A percentile compares a stretch with the other conserved stretches of the same genome.
phyloP scores from a whole-genome alignment of 2,113 vertebrate species.

The Mirounga angustirostris region DNA sequence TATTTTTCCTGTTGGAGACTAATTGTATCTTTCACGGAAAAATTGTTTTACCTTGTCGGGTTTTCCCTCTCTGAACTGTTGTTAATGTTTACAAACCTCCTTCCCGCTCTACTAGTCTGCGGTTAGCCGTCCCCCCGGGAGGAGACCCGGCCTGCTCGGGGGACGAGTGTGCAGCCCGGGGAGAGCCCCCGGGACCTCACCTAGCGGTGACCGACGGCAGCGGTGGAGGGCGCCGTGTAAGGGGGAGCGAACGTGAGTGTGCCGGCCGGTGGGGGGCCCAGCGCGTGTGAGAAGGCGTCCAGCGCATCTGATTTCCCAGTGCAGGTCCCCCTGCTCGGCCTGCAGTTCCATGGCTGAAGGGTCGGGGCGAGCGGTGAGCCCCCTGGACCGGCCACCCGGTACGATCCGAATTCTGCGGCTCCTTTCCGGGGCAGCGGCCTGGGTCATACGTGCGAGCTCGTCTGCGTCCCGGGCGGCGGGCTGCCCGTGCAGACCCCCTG shows the following conservation, averaged over 20 bases:
- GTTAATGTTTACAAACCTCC: constrained; percentile 79
- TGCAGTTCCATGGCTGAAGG: neutral
- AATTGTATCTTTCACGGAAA: constrained; percentile 54
- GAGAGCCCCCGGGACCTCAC: neutral
- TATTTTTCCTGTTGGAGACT: constrained; percentile 57
- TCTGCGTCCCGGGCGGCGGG: neutral
- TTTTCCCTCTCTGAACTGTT: constrained; percentile 68
- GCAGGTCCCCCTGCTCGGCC: neutral
- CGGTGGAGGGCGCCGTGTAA: neutral
- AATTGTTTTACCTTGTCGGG: constrained; percentile 31
- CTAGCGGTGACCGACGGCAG: neutral
- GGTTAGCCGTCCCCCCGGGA: constrained; percentile 54
- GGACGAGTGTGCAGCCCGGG: neutral
- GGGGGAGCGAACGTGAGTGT: neutral
- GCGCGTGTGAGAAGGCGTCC: neutral
- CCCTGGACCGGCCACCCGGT: neutral
- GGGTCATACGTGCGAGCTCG: neutral
- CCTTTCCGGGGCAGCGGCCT: neutral
- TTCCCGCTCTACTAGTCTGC: constrained; percentile 37
- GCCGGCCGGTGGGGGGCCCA: too few species aligned
- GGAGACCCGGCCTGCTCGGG: neutral
- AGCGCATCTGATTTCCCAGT: neutral
- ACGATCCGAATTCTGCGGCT: neutral
- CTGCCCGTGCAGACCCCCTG: neutral
- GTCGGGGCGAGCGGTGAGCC: neutral